Evolutionary conservation across 1,140 invertebrate species (phyloP), one percentile per base, ranked within the genome.

Genomic region (Procambarus clarkii): DNA sequence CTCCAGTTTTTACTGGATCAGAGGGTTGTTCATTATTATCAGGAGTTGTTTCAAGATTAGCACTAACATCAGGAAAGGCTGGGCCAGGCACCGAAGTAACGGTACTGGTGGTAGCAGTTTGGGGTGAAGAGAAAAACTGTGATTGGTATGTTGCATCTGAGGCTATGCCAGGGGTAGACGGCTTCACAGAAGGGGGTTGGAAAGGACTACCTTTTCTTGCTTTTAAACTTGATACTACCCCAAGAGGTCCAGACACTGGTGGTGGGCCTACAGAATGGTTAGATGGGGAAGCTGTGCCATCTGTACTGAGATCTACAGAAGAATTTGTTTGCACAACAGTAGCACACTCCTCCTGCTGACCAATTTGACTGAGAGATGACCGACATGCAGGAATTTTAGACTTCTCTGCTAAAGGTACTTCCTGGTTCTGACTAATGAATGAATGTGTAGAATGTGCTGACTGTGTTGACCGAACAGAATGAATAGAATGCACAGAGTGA

Each of bases 181-280:
- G 74, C 58, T 64, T 88, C 9, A 18, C 50, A n/a, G 34, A 5
- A 18, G 87, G 92, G 21, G 92, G 92, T 48, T 92, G 92, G 83
- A 92, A 92, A 48, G 92, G 92, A 81, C 92, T 92, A 34, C 92
- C 87, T 34, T 90, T 92, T 24, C 92, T 83, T 48, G 87, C 80
- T 69, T 58, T 88, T 13, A 92, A 60, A 60, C 69, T 89, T 44
- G 82, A 60, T 24, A 90, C 78, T 60, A 77, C 76, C 64, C 87
- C 92, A 46, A 79, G 69, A 50, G 92, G 92, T n/a, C 87, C 92
- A 46, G 77, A 50, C 21, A 76, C 60, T 46, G 90, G 89, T 50
- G 83, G 89, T 18, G 91, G 91, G 60, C 69, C 86, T 21, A 84
- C 71, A 78, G 86, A 81, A 8, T 13, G 34, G 15, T 50, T 69